Evolutionary conservation across 2,888 invertebrate genomes (phyloP).

Genomic region (Diogma glabrata): DNA sequence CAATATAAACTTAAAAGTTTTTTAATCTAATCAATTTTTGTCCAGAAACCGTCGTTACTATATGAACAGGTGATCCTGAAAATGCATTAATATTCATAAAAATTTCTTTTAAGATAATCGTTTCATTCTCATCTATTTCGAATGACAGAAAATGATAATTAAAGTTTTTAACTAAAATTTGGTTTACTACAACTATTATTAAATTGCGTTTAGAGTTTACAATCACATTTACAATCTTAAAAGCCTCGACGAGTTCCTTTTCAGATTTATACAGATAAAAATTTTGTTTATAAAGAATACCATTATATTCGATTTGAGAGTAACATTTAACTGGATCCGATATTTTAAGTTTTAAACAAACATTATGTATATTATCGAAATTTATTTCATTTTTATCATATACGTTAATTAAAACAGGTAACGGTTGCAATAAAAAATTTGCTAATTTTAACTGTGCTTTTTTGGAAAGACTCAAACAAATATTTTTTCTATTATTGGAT

Average conservation of each 20-base stretch:
- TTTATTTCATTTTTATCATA: neutral
- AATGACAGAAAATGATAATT: neutral
- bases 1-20: too few species aligned
- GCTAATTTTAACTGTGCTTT: neutral
- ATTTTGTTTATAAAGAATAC: neutral
- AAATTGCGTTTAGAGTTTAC: neutral
- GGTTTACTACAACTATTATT: constrained; percentile 1
- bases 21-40: neutral
- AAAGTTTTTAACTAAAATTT: neutral
- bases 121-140: constrained; percentile 3
- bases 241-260: neutral
- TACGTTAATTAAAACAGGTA: neutral
- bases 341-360: too few species aligned
- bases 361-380: neutral
- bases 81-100: neutral
- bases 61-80: neutral
- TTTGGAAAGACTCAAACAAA: neutral
- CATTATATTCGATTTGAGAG: constrained; percentile 1
- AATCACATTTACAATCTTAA: neutral
- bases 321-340: neutral
- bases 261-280: neutral
- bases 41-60: neutral
- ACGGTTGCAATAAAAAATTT: neutral
- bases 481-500: constrained; percentile 11
- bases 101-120: neutral